A percentile compares a stretch with the other conserved stretches of the same genome.
Conservation (phyloP, 1,140 invertebrate genomes). For the Globodera ellingtonae region DNA sequence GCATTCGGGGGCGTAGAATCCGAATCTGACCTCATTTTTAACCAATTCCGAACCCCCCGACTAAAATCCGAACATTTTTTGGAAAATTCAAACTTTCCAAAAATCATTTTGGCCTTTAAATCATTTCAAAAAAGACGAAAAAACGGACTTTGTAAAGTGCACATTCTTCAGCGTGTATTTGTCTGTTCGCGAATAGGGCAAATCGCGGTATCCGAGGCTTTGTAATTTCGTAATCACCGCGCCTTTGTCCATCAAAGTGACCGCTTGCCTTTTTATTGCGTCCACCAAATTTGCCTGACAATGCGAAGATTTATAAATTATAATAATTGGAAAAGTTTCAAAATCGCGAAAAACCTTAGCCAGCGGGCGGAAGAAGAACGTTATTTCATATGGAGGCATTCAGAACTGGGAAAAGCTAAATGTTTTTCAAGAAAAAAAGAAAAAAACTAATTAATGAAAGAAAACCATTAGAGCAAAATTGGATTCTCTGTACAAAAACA, state of each 20-base stretch:
- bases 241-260: constrained; percentile 54
- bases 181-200: constrained; percentile 48
- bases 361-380: constrained; percentile 55
- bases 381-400: constrained; percentile 64
- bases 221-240: constrained; percentile 58
- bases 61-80: too few relatives aligned
- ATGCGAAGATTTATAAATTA: constrained; percentile 3
- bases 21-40: too few relatives aligned
- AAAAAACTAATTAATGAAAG: too few relatives aligned
- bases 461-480: too few relatives aligned
- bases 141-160: constrained; percentile 59
- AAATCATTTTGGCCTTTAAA: neutral
- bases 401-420: neutral
- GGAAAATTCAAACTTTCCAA: neutral
- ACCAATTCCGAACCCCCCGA: too few relatives aligned
- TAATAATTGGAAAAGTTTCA: too few relatives aligned
- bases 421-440: neutral
- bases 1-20: too few relatives aligned
- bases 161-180: constrained; percentile 57
- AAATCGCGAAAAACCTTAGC: constrained; percentile 44
- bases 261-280: constrained; percentile 53
- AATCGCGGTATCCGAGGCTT: constrained; percentile 59
- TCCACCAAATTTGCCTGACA: constrained; percentile 57
- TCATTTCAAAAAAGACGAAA: neutral
- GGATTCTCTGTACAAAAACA: too few relatives aligned